Base-by-base conservation (phyloP, 2,797 vertebrate species). In the Etheostoma nigrum region DNA sequence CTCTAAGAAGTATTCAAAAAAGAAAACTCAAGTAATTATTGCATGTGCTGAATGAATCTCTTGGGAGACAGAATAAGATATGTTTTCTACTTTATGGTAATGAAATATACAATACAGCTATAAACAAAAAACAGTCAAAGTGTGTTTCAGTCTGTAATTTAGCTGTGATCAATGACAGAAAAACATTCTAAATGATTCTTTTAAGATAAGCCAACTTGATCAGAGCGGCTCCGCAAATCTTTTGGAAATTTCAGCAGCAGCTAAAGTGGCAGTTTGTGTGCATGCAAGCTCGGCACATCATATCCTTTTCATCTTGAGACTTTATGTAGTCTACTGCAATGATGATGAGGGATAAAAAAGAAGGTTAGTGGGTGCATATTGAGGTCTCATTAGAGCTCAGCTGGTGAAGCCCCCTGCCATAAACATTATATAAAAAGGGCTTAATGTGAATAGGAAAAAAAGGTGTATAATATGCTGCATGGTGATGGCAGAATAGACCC, bases 231-330 rank as follows among this genome's bases (percentile, higher is more conserved):
- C 53, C 53, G 77, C 58, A 66, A 68, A 76, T 79, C 59, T 67
- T 77, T 67, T 45, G 53, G 64, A 85, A 78, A 81, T 65, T 71
- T 75, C 12, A 84, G 74, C 80, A 47, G 83, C 58, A 75, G 76
- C 79, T 81, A 78, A 84, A 86, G 72, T 47, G 9, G 36, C 77
- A 55, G 69, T 66, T 74, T 83, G 80, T 76, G 76, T 87, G 79
- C 67, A 16, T 12, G 66, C 16, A 58, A 62, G 70, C 76, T 62
- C 45, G 30, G 60, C 45, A 60, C 65, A 75, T 79, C 58, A 0
- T 70, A 57, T 55, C 40, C 65, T 65, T 88, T 87, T 87, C 67
- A 82, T 82, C 67, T 72, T 23, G 54, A 58, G 62, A 70, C 69
- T 60, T 78, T 65, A 74, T 82, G 66, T 55, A 67, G 72, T 74